Percentiles rank a stretch among this genome's conserved stretches.
Evolutionary conservation across 2,113 vertebrate genomes (phyloP).

Genomic region (Oncorhynchus tshawytscha): DNA sequence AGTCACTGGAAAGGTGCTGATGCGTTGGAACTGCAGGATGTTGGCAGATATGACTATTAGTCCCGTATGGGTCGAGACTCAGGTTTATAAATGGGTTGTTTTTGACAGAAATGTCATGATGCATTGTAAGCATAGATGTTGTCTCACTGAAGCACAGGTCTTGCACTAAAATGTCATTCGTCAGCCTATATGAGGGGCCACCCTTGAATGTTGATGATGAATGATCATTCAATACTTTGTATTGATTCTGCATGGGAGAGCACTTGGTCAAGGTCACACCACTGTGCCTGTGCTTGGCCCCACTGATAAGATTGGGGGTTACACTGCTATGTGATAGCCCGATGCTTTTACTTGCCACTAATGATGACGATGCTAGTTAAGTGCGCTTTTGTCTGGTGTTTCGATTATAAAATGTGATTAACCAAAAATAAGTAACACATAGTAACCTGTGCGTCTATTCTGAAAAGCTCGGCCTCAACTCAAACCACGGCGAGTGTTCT

Average conservation of each 20-base stretch:
- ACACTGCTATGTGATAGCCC: conserved; percentile 25
- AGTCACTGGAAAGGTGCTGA: conserved; percentile 53
- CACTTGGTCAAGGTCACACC: conserved; percentile 12
- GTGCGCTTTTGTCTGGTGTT: background rate
- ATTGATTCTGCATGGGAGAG: conserved; percentile 27
- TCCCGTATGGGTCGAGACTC: conserved; percentile 3
- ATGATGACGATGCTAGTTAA: background rate
- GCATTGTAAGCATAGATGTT: background rate
- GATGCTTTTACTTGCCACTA: background rate
- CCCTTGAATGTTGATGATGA: background rate
- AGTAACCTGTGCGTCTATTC: too few species aligned
- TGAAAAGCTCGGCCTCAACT: background rate
- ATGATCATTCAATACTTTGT: conserved; percentile 5
- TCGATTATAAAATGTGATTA: background rate
- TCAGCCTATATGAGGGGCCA: background rate
- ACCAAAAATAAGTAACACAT: background rate
- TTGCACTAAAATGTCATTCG: background rate
- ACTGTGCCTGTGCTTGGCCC: conserved; percentile 12
- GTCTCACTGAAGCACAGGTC: background rate
- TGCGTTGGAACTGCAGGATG: conserved; percentile 42
- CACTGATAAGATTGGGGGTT: conserved; percentile 18
- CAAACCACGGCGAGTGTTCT: background rate
- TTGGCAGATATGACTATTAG: conserved; percentile 13
- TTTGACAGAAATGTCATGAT: background rate
- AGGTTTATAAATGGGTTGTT: conserved; percentile 1